A percentile compares a stretch with the other conserved stretches of the same genome.
phyloP scores from a whole-genome alignment of 2,113 vertebrate genomes.

The Chunga burmeisteri region DNA sequence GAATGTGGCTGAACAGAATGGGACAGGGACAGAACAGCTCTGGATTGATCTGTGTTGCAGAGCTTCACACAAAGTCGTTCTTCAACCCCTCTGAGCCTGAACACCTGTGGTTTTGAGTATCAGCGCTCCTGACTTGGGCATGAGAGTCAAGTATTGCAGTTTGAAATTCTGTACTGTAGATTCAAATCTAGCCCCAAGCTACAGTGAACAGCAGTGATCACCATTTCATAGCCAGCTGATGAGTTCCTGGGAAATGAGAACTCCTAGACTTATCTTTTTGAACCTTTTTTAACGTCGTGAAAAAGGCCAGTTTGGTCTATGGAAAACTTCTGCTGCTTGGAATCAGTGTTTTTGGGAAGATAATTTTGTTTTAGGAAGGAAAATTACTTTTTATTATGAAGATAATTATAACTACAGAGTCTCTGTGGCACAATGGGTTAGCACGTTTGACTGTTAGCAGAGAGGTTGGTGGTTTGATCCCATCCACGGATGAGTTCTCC shows the following conservation, averaged over 20 bases:
- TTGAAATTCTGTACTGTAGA: background rate
- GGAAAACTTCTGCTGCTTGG: background rate
- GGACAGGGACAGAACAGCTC: background rate
- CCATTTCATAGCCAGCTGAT: background rate
- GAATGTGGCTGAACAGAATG: background rate
- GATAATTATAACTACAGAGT: background rate
- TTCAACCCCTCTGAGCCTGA: background rate
- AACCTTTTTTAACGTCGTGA: background rate
- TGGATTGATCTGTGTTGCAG: background rate
- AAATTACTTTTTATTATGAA: background rate
- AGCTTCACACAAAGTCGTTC: background rate
- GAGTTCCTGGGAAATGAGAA: background rate
- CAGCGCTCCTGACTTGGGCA: background rate
- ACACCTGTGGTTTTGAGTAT: background rate
- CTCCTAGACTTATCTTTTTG: background rate
- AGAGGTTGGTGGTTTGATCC: conserved; percentile 75
- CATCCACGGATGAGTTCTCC: background rate
- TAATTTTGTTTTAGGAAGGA: background rate
- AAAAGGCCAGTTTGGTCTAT: background rate
- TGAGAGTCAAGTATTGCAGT: background rate
- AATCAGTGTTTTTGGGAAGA: background rate
- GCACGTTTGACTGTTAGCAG: conserved; percentile 70
- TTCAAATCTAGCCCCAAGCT: background rate
- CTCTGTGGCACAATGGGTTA: conserved; percentile 72
- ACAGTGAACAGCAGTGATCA: background rate